Evolutionary conservation across 2,113 vertebrate genomes (phyloP).

Genomic region (Prietella phreatophila): DNA sequence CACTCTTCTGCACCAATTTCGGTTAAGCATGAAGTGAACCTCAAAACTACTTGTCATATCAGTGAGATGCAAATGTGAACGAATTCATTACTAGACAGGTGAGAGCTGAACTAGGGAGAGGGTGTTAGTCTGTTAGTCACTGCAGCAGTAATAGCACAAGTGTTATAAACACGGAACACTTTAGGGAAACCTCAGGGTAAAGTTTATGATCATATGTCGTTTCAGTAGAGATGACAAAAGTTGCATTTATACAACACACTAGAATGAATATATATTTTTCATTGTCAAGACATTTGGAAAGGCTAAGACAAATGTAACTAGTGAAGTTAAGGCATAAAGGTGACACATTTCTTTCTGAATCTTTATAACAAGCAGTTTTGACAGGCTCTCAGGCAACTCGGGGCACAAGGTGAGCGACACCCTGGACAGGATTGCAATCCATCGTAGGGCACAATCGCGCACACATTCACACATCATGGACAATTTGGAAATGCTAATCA

Average conservation of each 20-base stretch:
- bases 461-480: no score
- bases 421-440: no score
- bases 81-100: conserved; percentile 6
- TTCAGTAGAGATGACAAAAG: neutral
- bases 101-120: conserved; percentile 7
- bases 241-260: neutral
- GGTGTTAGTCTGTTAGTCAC: neutral
- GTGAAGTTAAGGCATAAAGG: neutral
- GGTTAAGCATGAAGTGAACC: conserved; percentile 24
- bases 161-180: neutral
- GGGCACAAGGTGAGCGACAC: no score
- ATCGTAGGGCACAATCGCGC: no score
- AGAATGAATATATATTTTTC: neutral
- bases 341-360: neutral
- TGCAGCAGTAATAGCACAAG: neutral
- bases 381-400: neutral
- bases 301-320: neutral
- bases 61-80: conserved; percentile 36
- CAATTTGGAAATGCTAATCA: no score
- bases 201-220: neutral
- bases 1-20: conserved; percentile 7
- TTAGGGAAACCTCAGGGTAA: neutral
- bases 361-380: neutral
- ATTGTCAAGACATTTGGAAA: neutral
- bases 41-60: conserved; percentile 25